A percentile compares a stretch with the other conserved stretches of the same genome.
Evolutionary conservation across 2,888 invertebrate species (phyloP).

Genomic region (Drosophila atripex): DNA sequence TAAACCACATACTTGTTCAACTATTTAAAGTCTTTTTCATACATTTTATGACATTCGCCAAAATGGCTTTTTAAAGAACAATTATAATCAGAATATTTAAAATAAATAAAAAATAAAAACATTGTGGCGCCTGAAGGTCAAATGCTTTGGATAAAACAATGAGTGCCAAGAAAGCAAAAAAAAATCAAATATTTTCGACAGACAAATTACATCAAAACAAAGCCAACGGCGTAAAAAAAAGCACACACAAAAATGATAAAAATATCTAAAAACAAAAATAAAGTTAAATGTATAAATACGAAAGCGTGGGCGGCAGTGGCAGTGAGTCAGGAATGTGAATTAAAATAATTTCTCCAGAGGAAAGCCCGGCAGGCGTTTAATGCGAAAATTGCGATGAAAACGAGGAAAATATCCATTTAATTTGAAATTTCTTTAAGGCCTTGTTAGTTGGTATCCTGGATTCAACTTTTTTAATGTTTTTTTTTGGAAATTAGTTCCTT

Average conservation of each 20-base stretch:
- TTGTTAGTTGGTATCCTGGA: neutral
- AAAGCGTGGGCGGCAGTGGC: neutral
- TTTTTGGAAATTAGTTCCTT: neutral
- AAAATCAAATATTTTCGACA: conserved; percentile 41
- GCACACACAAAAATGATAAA: neutral
- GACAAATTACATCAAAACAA: conserved; percentile 38
- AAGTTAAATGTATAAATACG: conserved; percentile 7
- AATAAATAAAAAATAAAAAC: conserved; percentile 6
- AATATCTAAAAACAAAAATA: conserved; percentile 4
- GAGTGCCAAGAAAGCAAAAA: conserved; percentile 1
- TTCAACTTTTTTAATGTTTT: neutral
- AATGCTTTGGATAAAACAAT: conserved; percentile 11
- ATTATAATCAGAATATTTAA: neutral
- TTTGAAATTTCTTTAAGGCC: neutral
- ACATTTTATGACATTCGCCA: neutral
- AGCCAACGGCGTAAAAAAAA: conserved; percentile 19
- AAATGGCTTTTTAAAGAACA: neutral
- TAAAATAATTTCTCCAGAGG: neutral
- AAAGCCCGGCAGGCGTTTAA: conserved; percentile 1
- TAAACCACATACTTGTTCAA: no score
- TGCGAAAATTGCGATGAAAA: neutral
- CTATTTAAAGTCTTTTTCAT: no score
- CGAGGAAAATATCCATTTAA: neutral
- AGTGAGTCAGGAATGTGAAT: neutral
- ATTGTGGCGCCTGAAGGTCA: conserved; percentile 6